Conservation (phyloP, 2,113 vertebrate species). For the Megalops atlanticus region DNA sequence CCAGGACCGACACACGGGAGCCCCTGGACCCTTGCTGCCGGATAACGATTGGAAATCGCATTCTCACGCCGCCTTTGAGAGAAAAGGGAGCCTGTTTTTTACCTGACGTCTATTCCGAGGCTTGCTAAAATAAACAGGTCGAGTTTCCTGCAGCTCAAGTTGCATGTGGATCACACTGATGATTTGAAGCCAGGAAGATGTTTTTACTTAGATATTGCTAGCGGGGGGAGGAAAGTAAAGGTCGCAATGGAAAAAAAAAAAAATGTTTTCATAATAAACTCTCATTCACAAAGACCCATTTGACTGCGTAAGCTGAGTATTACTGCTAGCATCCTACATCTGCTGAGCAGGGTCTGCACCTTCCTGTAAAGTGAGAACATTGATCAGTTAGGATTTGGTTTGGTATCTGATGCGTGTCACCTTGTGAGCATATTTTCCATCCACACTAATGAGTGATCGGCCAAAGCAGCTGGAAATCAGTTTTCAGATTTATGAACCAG, state of each 20-base stretch:
- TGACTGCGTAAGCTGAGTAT: neutral
- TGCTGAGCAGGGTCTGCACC: neutral
- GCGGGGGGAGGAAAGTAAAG: neutral
- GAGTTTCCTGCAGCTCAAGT: slow-evolving; percentile 10
- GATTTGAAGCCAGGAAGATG: slow-evolving; percentile 6
- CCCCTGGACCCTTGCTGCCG: neutral
- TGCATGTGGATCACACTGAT: slow-evolving; percentile 10
- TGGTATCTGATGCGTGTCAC: no score
- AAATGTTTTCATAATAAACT: slow-evolving; percentile 17
- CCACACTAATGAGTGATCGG: neutral
- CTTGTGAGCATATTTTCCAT: neutral
- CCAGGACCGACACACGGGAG: neutral
- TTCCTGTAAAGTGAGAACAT: neutral
- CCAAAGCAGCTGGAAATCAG: neutral
- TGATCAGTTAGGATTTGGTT: slow-evolving; percentile 2
- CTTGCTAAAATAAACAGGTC: slow-evolving; percentile 8
- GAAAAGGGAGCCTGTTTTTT: slow-evolving; percentile 19
- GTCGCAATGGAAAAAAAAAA: neutral
- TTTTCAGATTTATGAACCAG: neutral
- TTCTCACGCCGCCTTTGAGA: neutral
- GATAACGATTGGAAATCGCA: neutral
- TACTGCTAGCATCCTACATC: neutral
- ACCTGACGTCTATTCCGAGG: slow-evolving; percentile 24
- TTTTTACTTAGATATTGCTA: slow-evolving; percentile 11
- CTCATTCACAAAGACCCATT: slow-evolving; percentile 12